Base-by-base conservation (phyloP, 2,113 vertebrate species). In the Brachyhypopomus gauderio region DNA sequence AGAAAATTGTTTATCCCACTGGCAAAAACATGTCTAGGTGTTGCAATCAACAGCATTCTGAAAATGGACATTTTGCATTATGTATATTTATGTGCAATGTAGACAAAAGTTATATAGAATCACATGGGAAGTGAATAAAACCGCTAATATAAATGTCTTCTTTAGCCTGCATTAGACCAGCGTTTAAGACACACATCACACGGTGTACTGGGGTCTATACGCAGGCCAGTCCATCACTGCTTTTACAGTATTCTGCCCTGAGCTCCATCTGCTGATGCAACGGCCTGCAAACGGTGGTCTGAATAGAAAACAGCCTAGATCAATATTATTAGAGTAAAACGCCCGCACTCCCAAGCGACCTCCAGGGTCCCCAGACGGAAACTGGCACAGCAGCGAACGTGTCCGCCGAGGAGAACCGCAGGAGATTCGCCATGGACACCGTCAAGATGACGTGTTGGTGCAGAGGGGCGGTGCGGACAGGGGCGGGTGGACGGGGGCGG, bases 251-350 rank as follows among this genome's bases (percentile, higher is more conserved):
- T 63, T 52, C 3, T 5, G 0, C 11, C 36, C 36, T 62, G 56
- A 27, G 67, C 66, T 5, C 27, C 62, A 17, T 72, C 14, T 62
- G 25, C 78, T 73, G 69, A 80, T 45, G 69, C 58, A 72, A 62
- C 45, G 20, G 67, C 22, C 48, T 71, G 56, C 36, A 45, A 60
- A 22, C 17, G 56, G 38, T 20, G 12, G n/a, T 41, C 14, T 20
- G 34, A 70, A 78, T 25, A 38, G 20, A 52, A 48, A 78, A 60
- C 34, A 45, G 52, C 0, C 22, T 70, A 16, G 52, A 71, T 71
- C 55, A 25, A 41, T 70, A 41, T 12, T 23, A 22, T 22, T n/a
- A 70, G 48, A 19, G 27, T 9, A 58, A 48, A 52, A 52, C 45
- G 41, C 7, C 3, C 9, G 5, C 9, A 14, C 9, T 1, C 45